phyloP scores from a whole-genome alignment of 1,140 invertebrate genomes.

The Drosophila kanapiae region DNA sequence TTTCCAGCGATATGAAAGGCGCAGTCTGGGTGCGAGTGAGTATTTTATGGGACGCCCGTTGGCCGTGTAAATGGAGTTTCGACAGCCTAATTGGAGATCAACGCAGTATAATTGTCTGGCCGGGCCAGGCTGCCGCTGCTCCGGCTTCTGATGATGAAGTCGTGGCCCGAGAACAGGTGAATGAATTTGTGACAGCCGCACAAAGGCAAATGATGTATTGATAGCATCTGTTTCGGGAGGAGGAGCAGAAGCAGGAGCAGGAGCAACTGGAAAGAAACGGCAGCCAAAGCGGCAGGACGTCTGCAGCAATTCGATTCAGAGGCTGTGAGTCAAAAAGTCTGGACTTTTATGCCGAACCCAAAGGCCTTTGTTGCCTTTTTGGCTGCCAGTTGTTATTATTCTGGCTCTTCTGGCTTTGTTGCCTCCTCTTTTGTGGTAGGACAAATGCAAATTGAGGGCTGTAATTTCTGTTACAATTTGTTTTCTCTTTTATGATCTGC shows the following conservation, averaged over 20 bases:
- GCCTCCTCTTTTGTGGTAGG: constrained; percentile 38
- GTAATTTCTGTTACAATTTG: constrained; percentile 70
- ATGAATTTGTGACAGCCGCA: constrained; percentile 81
- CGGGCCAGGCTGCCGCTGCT: constrained; percentile 33
- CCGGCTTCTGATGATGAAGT: constrained; percentile 66
- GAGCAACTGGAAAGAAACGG: constrained; percentile 33
- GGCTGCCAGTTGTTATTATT: constrained; percentile 40
- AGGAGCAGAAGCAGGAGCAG: constrained; percentile 35
- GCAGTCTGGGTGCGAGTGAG: constrained; percentile 49
- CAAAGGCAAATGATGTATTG: constrained; percentile 83
- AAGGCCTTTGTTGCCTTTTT: constrained; percentile 44
- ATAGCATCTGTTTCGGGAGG: constrained; percentile 80
- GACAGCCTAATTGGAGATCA: constrained; percentile 84
- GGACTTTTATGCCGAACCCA: constrained; percentile 24
- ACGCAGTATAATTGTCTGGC: constrained; percentile 80
- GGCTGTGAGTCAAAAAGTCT: constrained; percentile 59
- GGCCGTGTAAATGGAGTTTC: constrained; percentile 82
- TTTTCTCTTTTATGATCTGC: constrained; percentile 17
- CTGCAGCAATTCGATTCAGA: constrained; percentile 63
- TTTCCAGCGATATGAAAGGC: constrained; percentile 53
- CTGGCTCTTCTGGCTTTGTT: constrained; percentile 31
- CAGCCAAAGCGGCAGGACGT: constrained; percentile 75
- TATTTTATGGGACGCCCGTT: constrained; percentile 74
- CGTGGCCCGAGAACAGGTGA: constrained; percentile 80
- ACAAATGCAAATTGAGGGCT: constrained; percentile 56